Evolutionary conservation across 2,113 vertebrate species (phyloP).

Genomic region (Chaenocephalus aceratus): DNA sequence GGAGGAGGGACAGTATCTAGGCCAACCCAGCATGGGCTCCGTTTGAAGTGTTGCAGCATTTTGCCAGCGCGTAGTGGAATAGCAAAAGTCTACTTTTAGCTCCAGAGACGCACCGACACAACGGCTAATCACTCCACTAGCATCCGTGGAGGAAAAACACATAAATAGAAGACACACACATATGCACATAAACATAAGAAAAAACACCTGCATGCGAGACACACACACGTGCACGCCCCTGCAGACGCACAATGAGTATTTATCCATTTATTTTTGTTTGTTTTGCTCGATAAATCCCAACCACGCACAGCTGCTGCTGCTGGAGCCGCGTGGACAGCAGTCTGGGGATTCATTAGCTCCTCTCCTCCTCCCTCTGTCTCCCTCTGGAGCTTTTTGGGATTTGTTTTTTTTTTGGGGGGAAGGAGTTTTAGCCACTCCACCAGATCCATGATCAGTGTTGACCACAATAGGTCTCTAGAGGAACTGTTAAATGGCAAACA

Average conservation of each 20-base stretch:
- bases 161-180: neutral
- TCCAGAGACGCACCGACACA: conserved; percentile 42
- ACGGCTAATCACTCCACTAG: conserved; percentile 8
- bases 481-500: neutral
- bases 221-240: conserved; percentile 24
- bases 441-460: neutral
- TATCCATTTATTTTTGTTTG: conserved; percentile 65
- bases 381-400: neutral
- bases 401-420: neutral
- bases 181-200: conserved; percentile 9
- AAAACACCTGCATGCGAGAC: neutral
- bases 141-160: conserved; percentile 3
- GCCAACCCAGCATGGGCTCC: conserved; percentile 62
- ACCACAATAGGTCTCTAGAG: neutral
- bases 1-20: conserved; percentile 67
- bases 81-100: conserved; percentile 56
- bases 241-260: conserved; percentile 51
- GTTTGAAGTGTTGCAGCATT: conserved; percentile 65
- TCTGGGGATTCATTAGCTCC: conserved; percentile 65
- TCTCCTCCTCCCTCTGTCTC: conserved; percentile 2
- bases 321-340: conserved; percentile 31
- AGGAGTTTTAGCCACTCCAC: neutral
- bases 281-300: conserved; percentile 50
- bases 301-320: conserved; percentile 53
- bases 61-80: conserved; percentile 49